Evolutionary conservation across 2,113 vertebrate genomes (phyloP).

Genomic region (Pimephales promelas): DNA sequence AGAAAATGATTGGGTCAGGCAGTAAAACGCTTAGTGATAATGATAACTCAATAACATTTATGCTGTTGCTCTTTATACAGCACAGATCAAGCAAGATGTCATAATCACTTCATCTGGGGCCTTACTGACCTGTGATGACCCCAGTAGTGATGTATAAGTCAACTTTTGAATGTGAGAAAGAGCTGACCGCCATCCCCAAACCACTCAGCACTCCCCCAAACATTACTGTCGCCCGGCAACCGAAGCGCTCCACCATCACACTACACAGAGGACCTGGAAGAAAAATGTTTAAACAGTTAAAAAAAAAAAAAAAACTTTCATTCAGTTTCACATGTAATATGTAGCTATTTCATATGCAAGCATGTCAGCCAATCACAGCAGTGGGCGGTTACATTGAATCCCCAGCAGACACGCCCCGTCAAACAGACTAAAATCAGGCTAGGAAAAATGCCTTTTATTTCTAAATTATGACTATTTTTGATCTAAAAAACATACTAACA

Average conservation of each 20-base stretch:
- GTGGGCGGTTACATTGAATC: no score
- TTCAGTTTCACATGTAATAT: no score
- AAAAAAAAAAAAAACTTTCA: conserved; percentile 22
- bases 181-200: conserved; percentile 86
- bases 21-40: not conserved
- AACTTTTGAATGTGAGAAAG: conserved; percentile 82
- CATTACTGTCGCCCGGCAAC: conserved; percentile 85
- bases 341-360: no score
- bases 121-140: conserved; percentile 84
- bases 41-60: not conserved
- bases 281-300: conserved; percentile 57
- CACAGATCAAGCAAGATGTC: not conserved
- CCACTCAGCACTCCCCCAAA: conserved; percentile 88
- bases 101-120: not conserved
- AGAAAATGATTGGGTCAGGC: not conserved
- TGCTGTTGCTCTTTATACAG: not conserved
- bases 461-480: no score
- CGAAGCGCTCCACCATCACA: conserved; percentile 83
- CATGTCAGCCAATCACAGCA: no score
- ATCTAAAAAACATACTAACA: no score
- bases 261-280: conserved; percentile 89
- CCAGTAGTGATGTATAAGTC: conserved; percentile 88
- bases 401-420: no score
- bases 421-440: no score
- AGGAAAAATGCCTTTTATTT: no score